Percentiles rank a stretch among this genome's conserved stretches.
These are phyloP conservation scores for Antennarius striatus DNA, from an alignment of 2,113 vertebrate species.

Conservation along the genomic window DNA sequence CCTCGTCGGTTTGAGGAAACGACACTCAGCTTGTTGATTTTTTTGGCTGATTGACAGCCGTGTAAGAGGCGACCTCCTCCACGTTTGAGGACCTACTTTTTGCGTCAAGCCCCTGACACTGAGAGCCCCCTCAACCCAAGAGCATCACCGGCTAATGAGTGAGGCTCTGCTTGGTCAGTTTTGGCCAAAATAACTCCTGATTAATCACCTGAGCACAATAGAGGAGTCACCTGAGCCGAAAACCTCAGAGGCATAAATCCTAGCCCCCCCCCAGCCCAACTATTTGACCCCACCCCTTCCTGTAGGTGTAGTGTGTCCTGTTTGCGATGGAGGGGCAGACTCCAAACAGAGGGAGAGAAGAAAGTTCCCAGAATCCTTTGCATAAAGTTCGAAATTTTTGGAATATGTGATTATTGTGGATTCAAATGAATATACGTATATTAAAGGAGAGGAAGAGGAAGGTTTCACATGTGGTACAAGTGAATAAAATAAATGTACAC, in stretches of 20 bases:
- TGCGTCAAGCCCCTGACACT: conserved; percentile 24
- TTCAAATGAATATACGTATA: too few species aligned
- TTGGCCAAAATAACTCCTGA: conserved; percentile 19
- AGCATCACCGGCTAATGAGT: conserved; percentile 60
- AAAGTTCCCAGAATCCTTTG: too few species aligned
- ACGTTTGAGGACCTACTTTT: conserved; percentile 34
- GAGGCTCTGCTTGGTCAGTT: too few species aligned
- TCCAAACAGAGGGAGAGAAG: too few species aligned
- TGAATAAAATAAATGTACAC: too few species aligned
- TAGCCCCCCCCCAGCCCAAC: neutral
- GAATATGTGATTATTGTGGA: too few species aligned
- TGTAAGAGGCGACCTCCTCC: conserved; percentile 52
- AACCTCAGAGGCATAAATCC: conserved; percentile 9
- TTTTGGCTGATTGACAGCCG: conserved; percentile 52
- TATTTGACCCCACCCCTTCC: conserved; percentile 52
- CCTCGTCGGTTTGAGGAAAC: conserved; percentile 44
- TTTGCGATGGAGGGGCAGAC: too few species aligned
- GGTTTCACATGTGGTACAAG: too few species aligned
- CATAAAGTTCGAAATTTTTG: too few species aligned
- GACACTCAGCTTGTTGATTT: conserved; percentile 55
- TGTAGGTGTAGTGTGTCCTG: conserved; percentile 2
- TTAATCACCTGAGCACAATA: conserved; percentile 19
- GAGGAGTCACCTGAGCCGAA: conserved; percentile 18
- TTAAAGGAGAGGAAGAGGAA: too few species aligned
- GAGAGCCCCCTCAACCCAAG: conserved; percentile 42